Conservation (phyloP, 1,140 invertebrate genomes). For the Heliothis virescens region DNA sequence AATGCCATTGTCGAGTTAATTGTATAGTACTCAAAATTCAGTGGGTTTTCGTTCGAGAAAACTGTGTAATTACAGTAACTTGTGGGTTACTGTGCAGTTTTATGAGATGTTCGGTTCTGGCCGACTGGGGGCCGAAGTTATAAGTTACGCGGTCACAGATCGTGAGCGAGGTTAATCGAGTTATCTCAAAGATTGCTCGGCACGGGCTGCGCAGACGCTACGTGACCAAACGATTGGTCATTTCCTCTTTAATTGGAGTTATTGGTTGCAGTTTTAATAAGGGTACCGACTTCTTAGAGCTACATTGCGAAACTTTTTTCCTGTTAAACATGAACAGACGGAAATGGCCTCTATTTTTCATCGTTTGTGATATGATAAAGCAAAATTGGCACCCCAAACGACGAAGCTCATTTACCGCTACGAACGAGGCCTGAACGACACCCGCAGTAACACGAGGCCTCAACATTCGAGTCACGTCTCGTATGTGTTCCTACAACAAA, state of each 20-base stretch:
- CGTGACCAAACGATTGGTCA: constrained; percentile 55
- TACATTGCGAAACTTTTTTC: no score
- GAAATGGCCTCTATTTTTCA: neutral
- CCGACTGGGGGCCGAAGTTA: constrained; percentile 27
- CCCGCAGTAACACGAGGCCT: neutral
- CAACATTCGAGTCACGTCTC: constrained; percentile 12
- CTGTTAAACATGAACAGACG: neutral
- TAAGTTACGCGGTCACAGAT: constrained; percentile 52
- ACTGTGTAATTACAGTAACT: constrained; percentile 16
- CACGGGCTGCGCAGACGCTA: constrained; percentile 37
- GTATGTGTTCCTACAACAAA: constrained; percentile 10
- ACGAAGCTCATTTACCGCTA: constrained; percentile 18
- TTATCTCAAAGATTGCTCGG: constrained; percentile 57
- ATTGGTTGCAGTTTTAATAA: constrained; percentile 44
- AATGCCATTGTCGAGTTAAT: constrained; percentile 24
- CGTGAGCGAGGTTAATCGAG: constrained; percentile 54
- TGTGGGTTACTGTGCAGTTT: constrained; percentile 27
- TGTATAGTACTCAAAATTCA: constrained; percentile 15
- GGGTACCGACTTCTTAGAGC: neutral
- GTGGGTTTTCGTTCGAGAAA: constrained; percentile 25
- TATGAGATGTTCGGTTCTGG: constrained; percentile 7
- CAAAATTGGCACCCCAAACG: constrained; percentile 22
- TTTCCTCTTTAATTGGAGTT: constrained; percentile 56
- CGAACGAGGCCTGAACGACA: neutral
- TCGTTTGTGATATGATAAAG: constrained; percentile 17